Evolutionary conservation across 1,140 invertebrate genomes (phyloP), one percentile per base, ranked within the genome.

Genomic region (Andrena cerasifolii): DNA sequence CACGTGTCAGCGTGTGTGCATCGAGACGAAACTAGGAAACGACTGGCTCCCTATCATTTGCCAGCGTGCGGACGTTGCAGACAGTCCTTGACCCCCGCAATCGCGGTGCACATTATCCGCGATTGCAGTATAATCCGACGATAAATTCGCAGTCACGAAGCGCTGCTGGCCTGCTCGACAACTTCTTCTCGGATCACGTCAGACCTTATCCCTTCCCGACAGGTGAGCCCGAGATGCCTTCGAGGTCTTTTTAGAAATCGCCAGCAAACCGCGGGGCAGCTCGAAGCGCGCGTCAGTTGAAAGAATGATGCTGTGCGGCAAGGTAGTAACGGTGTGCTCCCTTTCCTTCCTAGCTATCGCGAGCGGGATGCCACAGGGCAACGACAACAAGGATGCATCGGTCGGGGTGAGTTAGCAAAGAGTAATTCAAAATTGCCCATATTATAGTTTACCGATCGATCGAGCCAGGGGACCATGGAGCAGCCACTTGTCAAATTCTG

Each of bases 301-400:
- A 49, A 63, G 70, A 82, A 90, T 88, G 89, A 91, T 91, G 90
- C 85, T 89, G 89, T 84, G 66, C 61, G 51, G 80, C 76, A 67
- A 84, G 70, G 86, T 87, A 54, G 71, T 76, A 67, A 66, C 84
- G 16, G 59, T 81, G 45, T 65, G 86, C 24, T 49, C 82, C 47
- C 70, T 85, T 40, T 74, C 79, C 80, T 82, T 72, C 16, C 3
- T 80, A 53, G 26, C 73, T 58, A 54, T 83, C 7, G 72, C 66
- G 0, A 74, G 68, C 18, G 75, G 75, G 2, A 83, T 79, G 80
- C 75, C 82, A 0, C 73, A 85, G 3, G 24, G 61, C 18, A 62
- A 63, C 47, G 56, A 31, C 16, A 26, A 10, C 1, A 24, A 75
- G 2, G 71, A 82, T 31, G 8, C 80, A 1, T 58, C 84, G 2